Evolutionary conservation across 2,113 vertebrate species (phyloP).

Genomic region (Nesogale talazaci): DNA sequence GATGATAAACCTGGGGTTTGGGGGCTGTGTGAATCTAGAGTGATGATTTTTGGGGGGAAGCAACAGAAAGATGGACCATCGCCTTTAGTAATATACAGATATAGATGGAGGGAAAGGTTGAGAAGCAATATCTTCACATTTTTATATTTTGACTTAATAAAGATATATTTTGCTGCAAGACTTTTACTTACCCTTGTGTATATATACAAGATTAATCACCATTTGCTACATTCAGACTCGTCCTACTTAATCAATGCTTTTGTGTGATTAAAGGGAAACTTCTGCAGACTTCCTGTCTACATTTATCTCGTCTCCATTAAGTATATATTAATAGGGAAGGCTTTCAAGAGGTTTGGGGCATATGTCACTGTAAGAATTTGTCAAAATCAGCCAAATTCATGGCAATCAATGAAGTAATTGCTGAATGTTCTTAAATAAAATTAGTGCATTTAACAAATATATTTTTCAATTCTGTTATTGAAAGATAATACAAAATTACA

Average conservation of each 20-base stretch:
- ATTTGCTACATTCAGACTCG: constrained; percentile 71
- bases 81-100: too few species aligned
- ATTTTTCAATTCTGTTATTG: constrained; percentile 54
- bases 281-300: constrained; percentile 55
- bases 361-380: constrained; percentile 43
- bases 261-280: constrained; percentile 64
- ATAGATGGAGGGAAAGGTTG: too few species aligned
- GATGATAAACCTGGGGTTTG: too few species aligned
- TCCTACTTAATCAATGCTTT: constrained; percentile 69
- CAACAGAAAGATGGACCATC: too few species aligned
- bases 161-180: too few species aligned
- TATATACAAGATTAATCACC: constrained; percentile 61
- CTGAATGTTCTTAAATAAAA: constrained; percentile 46
- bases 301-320: constrained; percentile 65
- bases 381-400: constrained; percentile 65
- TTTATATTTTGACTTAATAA: too few species aligned
- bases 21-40: too few species aligned
- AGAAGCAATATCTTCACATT: too few species aligned
- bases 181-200: constrained; percentile 31
- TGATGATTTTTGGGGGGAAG: too few species aligned
- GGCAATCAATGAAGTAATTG: constrained; percentile 70
- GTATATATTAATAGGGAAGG: constrained; percentile 47
- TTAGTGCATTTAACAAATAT: constrained; percentile 29
- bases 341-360: constrained; percentile 70
- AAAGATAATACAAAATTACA: not conserved